These are phyloP conservation scores for Coenonympha glycerion DNA, from an alignment of 2,888 invertebrate genomes.

Conservation along the genomic window DNA sequence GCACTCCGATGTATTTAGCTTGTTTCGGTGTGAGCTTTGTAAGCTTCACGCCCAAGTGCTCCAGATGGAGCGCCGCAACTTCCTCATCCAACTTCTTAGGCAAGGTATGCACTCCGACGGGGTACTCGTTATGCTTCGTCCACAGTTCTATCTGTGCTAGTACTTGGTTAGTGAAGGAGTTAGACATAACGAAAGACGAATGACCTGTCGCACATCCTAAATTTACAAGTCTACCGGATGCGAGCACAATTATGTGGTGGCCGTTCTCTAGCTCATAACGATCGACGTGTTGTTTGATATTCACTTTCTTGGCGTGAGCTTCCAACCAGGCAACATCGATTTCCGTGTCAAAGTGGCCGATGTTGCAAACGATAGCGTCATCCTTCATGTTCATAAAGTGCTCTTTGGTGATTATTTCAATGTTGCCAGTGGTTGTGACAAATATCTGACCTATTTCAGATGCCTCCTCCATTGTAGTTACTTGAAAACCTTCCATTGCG, in stretches of 20 bases:
- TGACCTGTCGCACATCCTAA: conserved; percentile 99
- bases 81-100: conserved; percentile 98
- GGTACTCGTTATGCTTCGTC: conserved; percentile 89
- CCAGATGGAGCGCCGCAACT: conserved; percentile 95
- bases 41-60: conserved; percentile 96
- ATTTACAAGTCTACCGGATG: conserved; percentile 97
- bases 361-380: conserved; percentile 98
- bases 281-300: conserved; percentile 98
- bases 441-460: conserved; percentile 93
- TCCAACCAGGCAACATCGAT: conserved; percentile 97
- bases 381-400: conserved; percentile 96
- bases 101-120: conserved; percentile 92
- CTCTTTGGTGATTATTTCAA: conserved; percentile 89
- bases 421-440: conserved; percentile 98
- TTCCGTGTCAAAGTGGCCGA: conserved; percentile 99
- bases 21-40: conserved; percentile 92
- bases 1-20: conserved; percentile 91
- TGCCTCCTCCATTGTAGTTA: conserved; percentile 97
- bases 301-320: conserved; percentile 91
- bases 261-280: conserved; percentile 92
- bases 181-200: conserved; percentile 99
- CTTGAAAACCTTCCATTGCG: conserved; percentile 98
- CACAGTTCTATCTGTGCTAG: conserved; percentile 98
- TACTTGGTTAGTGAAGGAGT: conserved; percentile 98
- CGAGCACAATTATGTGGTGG: conserved; percentile 93